A percentile compares a stretch with the other conserved stretches of the same genome.
These are phyloP conservation scores for Brachypterus glaber DNA, from an alignment of 2,888 invertebrate species.

Conservation along the genomic window DNA sequence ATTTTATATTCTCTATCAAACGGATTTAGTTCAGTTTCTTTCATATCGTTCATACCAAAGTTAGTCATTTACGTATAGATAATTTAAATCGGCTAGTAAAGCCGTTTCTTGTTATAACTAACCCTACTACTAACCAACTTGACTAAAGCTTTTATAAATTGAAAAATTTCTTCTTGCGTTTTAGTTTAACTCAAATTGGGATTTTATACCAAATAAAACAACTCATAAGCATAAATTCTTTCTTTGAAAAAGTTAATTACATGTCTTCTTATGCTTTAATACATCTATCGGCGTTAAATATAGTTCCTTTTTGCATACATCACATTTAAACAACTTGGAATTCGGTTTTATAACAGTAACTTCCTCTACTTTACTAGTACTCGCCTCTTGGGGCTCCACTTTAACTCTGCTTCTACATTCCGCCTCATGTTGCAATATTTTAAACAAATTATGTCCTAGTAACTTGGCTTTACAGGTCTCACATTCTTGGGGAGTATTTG, in stretches of 20 bases:
- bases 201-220: no score
- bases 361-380: constrained; percentile 30
- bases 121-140: constrained; percentile 66
- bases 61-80: constrained; percentile 51
- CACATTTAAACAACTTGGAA: constrained; percentile 59
- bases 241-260: constrained; percentile 21
- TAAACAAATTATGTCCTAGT: constrained; percentile 47
- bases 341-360: constrained; percentile 42
- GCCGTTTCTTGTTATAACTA: constrained; percentile 68
- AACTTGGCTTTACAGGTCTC: constrained; percentile 55
- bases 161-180: constrained; percentile 30
- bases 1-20: constrained; percentile 57
- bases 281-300: constrained; percentile 73
- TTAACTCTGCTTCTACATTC: constrained; percentile 38
- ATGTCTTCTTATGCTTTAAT: constrained; percentile 65
- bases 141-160: constrained; percentile 60
- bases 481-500: constrained; percentile 62
- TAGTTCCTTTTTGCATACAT: constrained; percentile 57
- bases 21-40: constrained; percentile 52
- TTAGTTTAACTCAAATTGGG: no score
- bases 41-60: constrained; percentile 25
- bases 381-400: no score
- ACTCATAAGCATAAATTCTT: neutral
- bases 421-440: constrained; percentile 63
- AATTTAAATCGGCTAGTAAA: constrained; percentile 80